Base-by-base conservation (phyloP, 2,113 vertebrate species). In the Garra rufa region DNA sequence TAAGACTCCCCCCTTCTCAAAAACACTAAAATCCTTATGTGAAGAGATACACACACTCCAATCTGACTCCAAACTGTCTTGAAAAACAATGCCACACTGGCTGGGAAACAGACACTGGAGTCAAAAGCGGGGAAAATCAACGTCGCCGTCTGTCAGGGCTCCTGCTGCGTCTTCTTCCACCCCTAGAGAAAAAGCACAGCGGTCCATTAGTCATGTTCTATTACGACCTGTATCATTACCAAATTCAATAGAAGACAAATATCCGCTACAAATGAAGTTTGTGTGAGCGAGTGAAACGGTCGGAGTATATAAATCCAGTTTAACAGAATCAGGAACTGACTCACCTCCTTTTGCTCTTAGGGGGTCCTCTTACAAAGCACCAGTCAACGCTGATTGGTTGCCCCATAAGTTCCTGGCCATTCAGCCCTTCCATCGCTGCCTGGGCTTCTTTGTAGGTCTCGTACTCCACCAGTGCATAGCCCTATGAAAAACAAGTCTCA, bases 381-480 rank as follows among this genome's bases (percentile, higher is more conserved):
- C 98, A 99, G 67, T 99, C 98, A 0, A 99, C 97, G 0, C 96
- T 99, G 93, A 99, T 96, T 0, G 96, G 95, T 88, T 99, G 98
- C 10, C 98, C 98, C 96, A 99, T 98, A 85, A 99, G 88, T 86
- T 99, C 98, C 90, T 98, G 97, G 3, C 95, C 96, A 5, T 99
- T 99, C 74, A 99, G 95, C 43, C 97, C 98, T 82, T 99, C 98
- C 98, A 99, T 99, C 26, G 98, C 97, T 0, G 97, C 98, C 92
- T 98, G 98, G 0, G 98, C 98, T 86, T 99, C 98, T 88, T 99
- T 99, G 89, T 99, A 99, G 0, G 98, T 99, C 88, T 99, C 98
- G 11, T 99, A 99, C 78, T 99, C 98, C 2, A 99, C 98, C 86
- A 99, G 89, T 0, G 98, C 96, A 67, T 99, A 99, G 0, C 97